Base-by-base conservation (phyloP, 2,113 vertebrate species). In the Ellobius talpinus region DNA sequence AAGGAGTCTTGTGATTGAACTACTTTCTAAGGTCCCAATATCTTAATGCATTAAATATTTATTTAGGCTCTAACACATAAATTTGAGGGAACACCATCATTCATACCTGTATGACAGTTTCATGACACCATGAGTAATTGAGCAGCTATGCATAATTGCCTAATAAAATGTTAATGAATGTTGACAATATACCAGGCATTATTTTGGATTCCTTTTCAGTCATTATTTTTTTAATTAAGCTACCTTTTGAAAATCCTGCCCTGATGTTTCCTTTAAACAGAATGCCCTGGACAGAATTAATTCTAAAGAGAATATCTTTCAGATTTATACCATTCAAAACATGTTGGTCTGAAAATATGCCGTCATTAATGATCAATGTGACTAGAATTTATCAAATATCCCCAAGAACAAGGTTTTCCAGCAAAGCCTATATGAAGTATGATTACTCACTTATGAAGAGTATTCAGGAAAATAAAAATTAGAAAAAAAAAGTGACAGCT, bases 351-450 rank as follows among this genome's bases (percentile, higher is more conserved):
- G 61, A 82, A 97, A 89, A 52, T 7, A 84, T 87, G 33, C 61
- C 33, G 58, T 89, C 55, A 47, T 79, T 95, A 70, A 8, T 31
- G 29, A 23, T 24, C 55, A 39, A n/a, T 65, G 21, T 92, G 87
- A 76, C 26, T 47, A 33, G 21, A 31, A 42, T 45, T 84, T 61
- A 74, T 13, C 36, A 87, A 90, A 52, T 68, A 70, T n/a, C 31
- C 91, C 74, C 10, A 81, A 91, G 42, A n/a, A 42, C 68, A 7
- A 31, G 10, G 84, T 89, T 96, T 87, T 58, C 61, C 52, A 89
- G 55, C 10, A 90, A 87, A 93, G 5, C 5, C 70, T 94, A 73
- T 90, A 95, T 82, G n/a, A 89, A 87, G 13, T 90, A 33, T 72
- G 55, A 63, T 74, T 61, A 5, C 23, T 50, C 36, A 68, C 21